Evolutionary conservation across 2,888 invertebrate species (phyloP), one percentile per base, ranked within the genome.

Genomic region (Coronaproctus castanopsis): DNA sequence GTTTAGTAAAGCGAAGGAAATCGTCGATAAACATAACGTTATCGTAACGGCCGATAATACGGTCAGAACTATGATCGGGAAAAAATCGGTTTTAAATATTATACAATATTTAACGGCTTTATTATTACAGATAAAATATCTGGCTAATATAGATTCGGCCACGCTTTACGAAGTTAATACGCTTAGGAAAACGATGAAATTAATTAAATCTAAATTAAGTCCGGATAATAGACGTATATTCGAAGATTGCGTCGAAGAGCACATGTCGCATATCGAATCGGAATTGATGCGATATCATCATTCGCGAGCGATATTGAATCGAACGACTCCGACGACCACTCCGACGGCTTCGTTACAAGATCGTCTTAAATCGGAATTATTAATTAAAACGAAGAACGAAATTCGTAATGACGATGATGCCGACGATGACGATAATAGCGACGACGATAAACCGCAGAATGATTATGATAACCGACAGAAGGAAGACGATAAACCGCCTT

Each of bases 121-220:
- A 36, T 82, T 96, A 81, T 74, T 90, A 55, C 90, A 91, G 77
- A 82, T 91, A 1, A 86, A 86, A 48, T 63, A 58, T 49, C 58
- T 64, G 24, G 62, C 61, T 57, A 60, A 64, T 48, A 57, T 84
- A 1, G 85, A 88, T 69, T 82, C 86, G 70, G 92, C 88, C 72
- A 86, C 89, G 1, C n/a, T n/a, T n/a, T 91, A 90, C 72, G 92
- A 95, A 70, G 76, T 93, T 58, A 85, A 87, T 71, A 87, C 90
- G 21, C 75, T 92, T 53, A 88, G 91, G 73, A 92, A 90, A 21
- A 89, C 93, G 51, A 83, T 95, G 76, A 85, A 86, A 67, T 86
- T 91, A 69, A 87, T 93, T 57, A 87, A 88, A 72, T 78, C 81
- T 61, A 83, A 85, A 68, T 72, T 92, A 59, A 81, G 82, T 65